Base-by-base conservation (phyloP, 2,113 vertebrate genomes). In the Dissostichus mawsoni region DNA sequence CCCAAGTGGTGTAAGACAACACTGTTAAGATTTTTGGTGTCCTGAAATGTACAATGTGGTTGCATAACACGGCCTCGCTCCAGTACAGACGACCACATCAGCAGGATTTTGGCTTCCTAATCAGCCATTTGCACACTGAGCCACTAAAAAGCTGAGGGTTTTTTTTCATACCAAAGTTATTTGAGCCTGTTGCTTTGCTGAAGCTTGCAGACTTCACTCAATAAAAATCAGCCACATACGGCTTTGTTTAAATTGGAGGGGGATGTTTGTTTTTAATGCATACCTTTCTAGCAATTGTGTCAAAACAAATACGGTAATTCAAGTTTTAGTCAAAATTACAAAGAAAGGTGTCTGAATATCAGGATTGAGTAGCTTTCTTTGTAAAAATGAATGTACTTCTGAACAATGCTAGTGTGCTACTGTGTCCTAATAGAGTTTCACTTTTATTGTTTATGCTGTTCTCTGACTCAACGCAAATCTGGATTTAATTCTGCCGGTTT, bases 221-320 rank as follows among this genome's bases (percentile, higher is more conserved):
- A 80, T 90, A 87, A 92, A 92, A 90, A 33, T 63, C 45, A 69
- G 14, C 61, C 66, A 72, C 89, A 91, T 87, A 10, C 13, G 57
- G 74, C 50, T 90, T 81, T 80, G 71, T 84, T 92, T 92, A 90
- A 87, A 81, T 73, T 44, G 10, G 25, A 7, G 10, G 14, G 8
- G 11, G 11, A 9, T 33, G 8, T 52, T 18, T 52, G 36, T 14
- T 44, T 6, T 12, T 55, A 4, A 77, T 14, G 23, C 13, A 17
- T 41, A 80, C 57, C 6, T 58, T 17, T 79, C 69, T 25, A 20
- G 36, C n/a, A 25, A 41, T 65, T 77, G 58, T 53, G 23, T 17
- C 48, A 8, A 6, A 29, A 66, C 64, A 64, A 23, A 12, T 52
- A 64, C 41, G 11, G 23, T 16, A 56, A 36, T 8, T 61, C 11